Conservation (phyloP, 2,797 vertebrate genomes). For the Enteromius viviparus region DNA sequence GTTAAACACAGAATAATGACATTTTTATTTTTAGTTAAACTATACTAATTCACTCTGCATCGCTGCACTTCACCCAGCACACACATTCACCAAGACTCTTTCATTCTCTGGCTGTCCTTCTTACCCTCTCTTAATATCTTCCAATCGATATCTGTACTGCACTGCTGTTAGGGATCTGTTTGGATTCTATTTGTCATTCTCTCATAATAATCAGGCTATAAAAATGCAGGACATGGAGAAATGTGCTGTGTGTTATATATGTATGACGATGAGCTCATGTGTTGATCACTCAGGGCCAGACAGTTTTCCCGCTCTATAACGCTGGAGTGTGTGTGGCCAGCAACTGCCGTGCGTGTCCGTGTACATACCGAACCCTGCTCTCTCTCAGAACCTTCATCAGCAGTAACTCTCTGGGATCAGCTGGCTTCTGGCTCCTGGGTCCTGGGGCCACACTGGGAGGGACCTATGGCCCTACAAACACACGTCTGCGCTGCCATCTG, state of each 20-base stretch:
- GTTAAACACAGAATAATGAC: background rate
- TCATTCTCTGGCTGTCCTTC: conserved; percentile 14
- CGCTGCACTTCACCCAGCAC: background rate
- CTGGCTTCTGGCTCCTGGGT: conserved; percentile 85
- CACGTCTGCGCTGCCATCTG: conserved; percentile 86
- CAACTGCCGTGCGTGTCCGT: conserved; percentile 85
- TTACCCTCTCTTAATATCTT: conserved; percentile 24
- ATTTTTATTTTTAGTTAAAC: background rate
- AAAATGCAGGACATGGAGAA: background rate
- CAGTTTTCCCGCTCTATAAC: conserved; percentile 84
- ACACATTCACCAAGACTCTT: background rate
- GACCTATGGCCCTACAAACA: conserved; percentile 87
- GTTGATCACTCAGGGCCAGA: conserved; percentile 73
- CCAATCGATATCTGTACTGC: conserved; percentile 52
- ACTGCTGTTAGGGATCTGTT: conserved; percentile 29
- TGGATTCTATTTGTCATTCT: conserved; percentile 12
- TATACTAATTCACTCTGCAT: background rate
- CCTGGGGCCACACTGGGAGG: conserved; percentile 82
- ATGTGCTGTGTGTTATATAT: conserved; percentile 1
- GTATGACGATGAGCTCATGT: conserved; percentile 5
- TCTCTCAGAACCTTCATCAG: conserved; percentile 86
- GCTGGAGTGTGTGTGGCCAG: conserved; percentile 80
- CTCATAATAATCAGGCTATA: conserved; percentile 15
- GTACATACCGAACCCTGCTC: conserved; percentile 82
- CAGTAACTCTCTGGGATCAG: conserved; percentile 86